Base-by-base conservation (phyloP, 2,113 vertebrate genomes). In the Mohoua ochrocephala region DNA sequence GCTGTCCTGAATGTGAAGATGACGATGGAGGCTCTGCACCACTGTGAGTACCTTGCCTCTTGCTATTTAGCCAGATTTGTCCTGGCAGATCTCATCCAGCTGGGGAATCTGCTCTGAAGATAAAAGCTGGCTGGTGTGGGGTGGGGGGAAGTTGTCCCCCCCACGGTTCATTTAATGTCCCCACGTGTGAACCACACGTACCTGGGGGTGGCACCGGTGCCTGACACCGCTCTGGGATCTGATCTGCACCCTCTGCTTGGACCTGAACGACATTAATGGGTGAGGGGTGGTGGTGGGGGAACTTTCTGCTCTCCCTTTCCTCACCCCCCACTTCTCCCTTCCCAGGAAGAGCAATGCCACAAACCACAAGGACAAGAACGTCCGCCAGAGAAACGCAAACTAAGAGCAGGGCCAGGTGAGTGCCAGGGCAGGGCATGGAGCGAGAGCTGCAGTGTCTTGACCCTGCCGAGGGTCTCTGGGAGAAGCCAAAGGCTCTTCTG, bases 321-420 rank as follows among this genome's bases (percentile, higher is more conserved):
- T 93, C 69, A 88, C 5, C 2, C 9, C n/a, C 37, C n/a, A n/a
- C 35, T 75, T 69, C 35, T 92, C 27, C 77, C 57, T 31, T 26
- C 24, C 15, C 75, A 99, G 99, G 98, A 99, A 99, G 96, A 99
- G 99, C 98, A 99, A 99, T 52, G 97, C 97, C 97, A 95, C 98
- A 37, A 99, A 99, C 60, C 98, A 99, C 97, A 98, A 99, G 96
- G 99, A 98, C 97, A 99, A 99, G 97, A 99, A 98, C 1, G 97
- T 99, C 73, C 99, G 99, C 81, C 99, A 99, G 98, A 99, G 99
- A 95, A 99, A 99, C 2, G 98, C 98, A 2, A 99, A 99, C 97
- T 99, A 2, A 84, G 97, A 97, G 97, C 65, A 75, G 83, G 20
- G 47, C 86, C 82, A 92, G 96, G 94, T 93, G 86, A 65, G 96